These are phyloP conservation scores for Bimastos eiseni DNA, from an alignment of 2,888 invertebrate genomes.

Conservation along the genomic window DNA sequence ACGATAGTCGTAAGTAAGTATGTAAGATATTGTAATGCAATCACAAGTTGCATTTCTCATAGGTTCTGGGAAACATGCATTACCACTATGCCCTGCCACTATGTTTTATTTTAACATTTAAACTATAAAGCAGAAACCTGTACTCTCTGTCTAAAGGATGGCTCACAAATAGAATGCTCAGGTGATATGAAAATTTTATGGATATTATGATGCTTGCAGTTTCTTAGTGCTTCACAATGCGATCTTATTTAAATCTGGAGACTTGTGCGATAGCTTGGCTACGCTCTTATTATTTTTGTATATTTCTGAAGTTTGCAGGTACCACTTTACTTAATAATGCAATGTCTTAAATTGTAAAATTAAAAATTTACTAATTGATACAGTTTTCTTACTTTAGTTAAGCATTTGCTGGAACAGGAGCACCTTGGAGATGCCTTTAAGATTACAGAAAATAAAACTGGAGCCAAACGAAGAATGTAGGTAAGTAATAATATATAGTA, in stretches of 20 bases:
- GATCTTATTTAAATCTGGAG: too few relatives aligned
- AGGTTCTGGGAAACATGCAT: neutral
- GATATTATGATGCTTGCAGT: too few relatives aligned
- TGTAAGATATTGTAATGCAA: neutral
- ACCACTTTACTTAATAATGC: neutral
- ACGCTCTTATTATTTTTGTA: too few relatives aligned
- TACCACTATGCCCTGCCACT: too few relatives aligned
- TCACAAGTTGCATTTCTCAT: neutral
- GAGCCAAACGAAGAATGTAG: neutral
- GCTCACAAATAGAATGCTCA: too few relatives aligned
- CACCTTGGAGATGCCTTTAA: conserved; percentile 3
- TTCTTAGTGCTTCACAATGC: too few relatives aligned
- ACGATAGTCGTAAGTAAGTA: neutral
- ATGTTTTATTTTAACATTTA: too few relatives aligned
- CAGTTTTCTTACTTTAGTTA: neutral
- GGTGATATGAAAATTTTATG: too few relatives aligned
- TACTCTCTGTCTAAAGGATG: too few relatives aligned
- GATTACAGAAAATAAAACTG: neutral
- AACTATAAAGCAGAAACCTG: too few relatives aligned
- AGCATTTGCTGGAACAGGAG: neutral
- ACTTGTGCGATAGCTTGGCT: too few relatives aligned
- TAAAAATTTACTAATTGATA: neutral
- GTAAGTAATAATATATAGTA: conserved; percentile 1
- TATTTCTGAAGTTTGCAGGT: too few relatives aligned
- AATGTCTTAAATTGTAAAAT: neutral